Percentiles rank a stretch among this genome's conserved stretches.
phyloP scores from a whole-genome alignment of 2,113 vertebrate genomes.

The Mustela nigripes region DNA sequence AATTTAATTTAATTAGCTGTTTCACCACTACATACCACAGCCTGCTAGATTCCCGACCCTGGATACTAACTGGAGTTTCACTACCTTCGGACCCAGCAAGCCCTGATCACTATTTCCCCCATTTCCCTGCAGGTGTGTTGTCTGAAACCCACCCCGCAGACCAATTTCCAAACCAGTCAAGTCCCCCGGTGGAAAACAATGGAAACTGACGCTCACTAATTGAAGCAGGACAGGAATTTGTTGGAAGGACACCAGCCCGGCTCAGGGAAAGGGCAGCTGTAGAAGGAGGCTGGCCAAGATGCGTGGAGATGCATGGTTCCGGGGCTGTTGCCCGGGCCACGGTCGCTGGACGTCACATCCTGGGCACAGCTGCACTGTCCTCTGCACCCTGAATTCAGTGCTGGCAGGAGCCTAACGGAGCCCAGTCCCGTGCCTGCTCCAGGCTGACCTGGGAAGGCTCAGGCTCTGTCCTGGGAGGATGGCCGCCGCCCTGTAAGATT shows the following conservation, averaged over 20 bases:
- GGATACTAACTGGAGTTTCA: not conserved
- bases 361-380: no score
- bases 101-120: not conserved
- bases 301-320: not conserved
- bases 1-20: conserved; percentile 71
- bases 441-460: no score
- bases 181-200: conserved; percentile 19
- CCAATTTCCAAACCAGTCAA: not conserved
- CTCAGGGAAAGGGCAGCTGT: not conserved
- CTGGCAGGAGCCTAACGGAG: not conserved
- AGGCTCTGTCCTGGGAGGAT: not conserved
- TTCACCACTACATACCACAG: conserved; percentile 39
- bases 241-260: not conserved
- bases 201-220: not conserved
- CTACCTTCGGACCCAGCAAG: not conserved
- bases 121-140: not conserved
- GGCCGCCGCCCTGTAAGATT: not conserved
- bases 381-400: not conserved
- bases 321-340: not conserved
- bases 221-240: conserved; percentile 26
- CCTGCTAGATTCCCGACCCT: not conserved
- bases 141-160: not conserved
- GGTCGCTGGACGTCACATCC: fast-evolving
- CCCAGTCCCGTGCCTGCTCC: not conserved
- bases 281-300: not conserved